Percentiles rank a stretch among this genome's conserved stretches.
Evolutionary conservation across 2,888 invertebrate species (phyloP).

Genomic region (Chironomus tentans): DNA sequence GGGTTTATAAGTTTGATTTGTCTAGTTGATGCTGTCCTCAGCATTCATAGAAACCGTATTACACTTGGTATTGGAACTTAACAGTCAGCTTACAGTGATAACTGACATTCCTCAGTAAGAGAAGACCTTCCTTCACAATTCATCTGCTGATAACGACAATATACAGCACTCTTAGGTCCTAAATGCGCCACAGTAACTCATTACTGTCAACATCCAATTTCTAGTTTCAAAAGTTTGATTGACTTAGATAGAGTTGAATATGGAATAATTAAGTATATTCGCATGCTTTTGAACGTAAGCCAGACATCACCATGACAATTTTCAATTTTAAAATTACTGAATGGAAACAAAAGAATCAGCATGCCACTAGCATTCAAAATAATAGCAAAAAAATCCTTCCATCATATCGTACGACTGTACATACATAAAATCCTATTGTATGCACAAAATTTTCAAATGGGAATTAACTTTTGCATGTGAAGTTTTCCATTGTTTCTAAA

Average conservation of each 20-base stretch:
- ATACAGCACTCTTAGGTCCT: no score
- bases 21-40: no score
- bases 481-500: slow-evolving; percentile 6
- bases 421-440: neutral
- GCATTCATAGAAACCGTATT: no score
- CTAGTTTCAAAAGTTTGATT: neutral
- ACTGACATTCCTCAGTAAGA: no score
- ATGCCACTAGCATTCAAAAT: neutral
- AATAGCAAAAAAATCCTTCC: slow-evolving; percentile 7
- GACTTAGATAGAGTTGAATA: neutral
- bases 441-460: neutral
- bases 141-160: no score
- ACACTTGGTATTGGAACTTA: no score
- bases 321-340: slow-evolving; percentile 3
- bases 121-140: no score
- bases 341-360: slow-evolving; percentile 8
- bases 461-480: slow-evolving; percentile 8
- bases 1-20: no score
- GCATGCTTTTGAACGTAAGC: neutral
- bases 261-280: neutral
- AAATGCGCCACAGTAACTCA: no score
- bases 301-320: neutral
- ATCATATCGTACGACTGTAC: neutral
- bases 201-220: no score
- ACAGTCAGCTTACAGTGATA: no score